Evolutionary conservation across 2,113 vertebrate species (phyloP).

Genomic region (Parus major): DNA sequence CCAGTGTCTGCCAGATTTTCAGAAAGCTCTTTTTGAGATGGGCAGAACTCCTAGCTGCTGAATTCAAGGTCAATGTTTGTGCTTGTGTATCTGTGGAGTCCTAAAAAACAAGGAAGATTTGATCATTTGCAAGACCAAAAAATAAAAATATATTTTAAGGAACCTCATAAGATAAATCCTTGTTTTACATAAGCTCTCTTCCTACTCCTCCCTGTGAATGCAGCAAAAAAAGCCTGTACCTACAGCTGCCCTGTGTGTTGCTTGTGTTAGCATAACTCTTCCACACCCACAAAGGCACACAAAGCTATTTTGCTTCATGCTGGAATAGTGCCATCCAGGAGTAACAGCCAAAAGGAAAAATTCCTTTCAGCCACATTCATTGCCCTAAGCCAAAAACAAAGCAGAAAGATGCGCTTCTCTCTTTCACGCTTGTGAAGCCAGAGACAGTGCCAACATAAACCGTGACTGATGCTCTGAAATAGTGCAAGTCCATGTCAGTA

Average conservation of each 20-base stretch:
- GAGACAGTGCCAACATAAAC: background rate
- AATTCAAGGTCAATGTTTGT: background rate
- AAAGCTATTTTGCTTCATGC: background rate
- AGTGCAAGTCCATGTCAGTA: background rate
- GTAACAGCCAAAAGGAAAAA: background rate
- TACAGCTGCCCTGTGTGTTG: background rate
- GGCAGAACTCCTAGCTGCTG: background rate
- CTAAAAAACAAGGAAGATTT: background rate
- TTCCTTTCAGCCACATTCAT: background rate
- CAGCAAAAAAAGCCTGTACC: background rate
- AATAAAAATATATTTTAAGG: background rate
- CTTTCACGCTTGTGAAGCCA: background rate
- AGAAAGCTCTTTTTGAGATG: background rate
- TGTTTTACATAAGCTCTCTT: background rate
- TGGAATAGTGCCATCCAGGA: slow-evolving; percentile 16
- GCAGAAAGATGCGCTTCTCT: background rate
- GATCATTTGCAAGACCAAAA: background rate
- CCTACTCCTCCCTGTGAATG: background rate
- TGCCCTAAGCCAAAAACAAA: slow-evolving; percentile 1
- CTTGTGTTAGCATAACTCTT: background rate
- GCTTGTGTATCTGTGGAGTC: background rate
- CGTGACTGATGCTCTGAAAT: background rate
- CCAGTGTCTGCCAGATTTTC: background rate
- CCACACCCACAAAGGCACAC: slow-evolving; percentile 5
- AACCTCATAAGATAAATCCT: background rate